phyloP scores from a whole-genome alignment of 2,888 invertebrate genomes.

The Agonopterix subpropinquella region DNA sequence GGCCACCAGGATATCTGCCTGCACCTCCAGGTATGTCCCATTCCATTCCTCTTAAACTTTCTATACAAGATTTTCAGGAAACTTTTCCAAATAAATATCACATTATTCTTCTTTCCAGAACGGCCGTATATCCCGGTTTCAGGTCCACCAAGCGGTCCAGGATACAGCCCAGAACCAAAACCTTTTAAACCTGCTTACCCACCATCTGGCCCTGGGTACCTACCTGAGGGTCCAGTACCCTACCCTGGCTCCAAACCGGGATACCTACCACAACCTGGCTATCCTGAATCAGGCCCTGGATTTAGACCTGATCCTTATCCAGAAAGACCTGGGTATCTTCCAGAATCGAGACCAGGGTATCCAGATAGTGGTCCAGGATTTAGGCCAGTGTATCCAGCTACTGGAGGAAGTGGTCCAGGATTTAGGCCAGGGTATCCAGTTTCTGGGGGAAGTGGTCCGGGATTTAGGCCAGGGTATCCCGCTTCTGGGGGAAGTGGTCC shows the following conservation, averaged over 20 bases:
- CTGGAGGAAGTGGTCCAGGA: constrained; percentile 1
- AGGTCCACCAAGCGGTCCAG: constrained; percentile 32
- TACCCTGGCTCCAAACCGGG: constrained; percentile 24
- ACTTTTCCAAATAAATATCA: too few relatives aligned
- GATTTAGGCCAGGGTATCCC: constrained; percentile 9
- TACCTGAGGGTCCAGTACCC: constrained; percentile 6
- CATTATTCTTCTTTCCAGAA: constrained; percentile 23
- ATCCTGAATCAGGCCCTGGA: constrained; percentile 18
- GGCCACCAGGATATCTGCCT: constrained; percentile 26
- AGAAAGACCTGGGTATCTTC: background rate
- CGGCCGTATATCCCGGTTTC: constrained; percentile 30
- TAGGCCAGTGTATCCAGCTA: constrained; percentile 12
- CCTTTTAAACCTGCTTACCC: constrained; percentile 2
- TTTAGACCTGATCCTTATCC: constrained; percentile 18
- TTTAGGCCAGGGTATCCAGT: constrained; percentile 13
- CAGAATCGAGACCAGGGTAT: constrained; percentile 1
- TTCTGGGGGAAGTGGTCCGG: constrained; percentile 6
- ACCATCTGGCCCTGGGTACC: constrained; percentile 4
- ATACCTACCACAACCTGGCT: constrained; percentile 11
- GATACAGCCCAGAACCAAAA: constrained; percentile 17
- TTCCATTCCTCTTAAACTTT: too few relatives aligned
- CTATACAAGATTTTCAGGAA: too few relatives aligned
- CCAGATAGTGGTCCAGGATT: constrained; percentile 1
- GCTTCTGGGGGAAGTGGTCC: constrained; percentile 6
- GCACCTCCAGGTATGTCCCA: constrained; percentile 14